A percentile compares a stretch with the other conserved stretches of the same genome.
These are phyloP conservation scores for Tolypeutes matacus DNA, from an alignment of 2,797 vertebrate genomes.

Conservation along the genomic window DNA sequence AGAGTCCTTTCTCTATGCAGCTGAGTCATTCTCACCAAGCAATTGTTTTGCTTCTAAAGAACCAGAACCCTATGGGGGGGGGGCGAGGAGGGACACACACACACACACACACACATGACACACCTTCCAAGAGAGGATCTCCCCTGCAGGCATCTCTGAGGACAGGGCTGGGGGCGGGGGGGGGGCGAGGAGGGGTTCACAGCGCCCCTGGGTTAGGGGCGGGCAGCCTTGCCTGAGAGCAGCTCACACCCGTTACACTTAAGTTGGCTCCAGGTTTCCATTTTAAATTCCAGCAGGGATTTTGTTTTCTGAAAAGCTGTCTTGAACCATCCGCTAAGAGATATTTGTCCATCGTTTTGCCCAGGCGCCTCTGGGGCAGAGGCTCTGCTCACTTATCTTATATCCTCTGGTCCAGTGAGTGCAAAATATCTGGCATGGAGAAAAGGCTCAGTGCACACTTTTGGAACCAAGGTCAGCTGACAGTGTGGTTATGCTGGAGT, in stretches of 20 bases:
- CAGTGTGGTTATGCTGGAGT: neutral
- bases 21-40: neutral
- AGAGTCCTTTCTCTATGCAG: no score
- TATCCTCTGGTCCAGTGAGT: fast-evolving
- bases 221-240: fast-evolving
- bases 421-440: no score
- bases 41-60: neutral
- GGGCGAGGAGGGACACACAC: no score
- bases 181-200: neutral
- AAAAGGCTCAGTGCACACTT: fast-evolving
- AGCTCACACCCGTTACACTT: fast-evolving
- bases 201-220: no score
- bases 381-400: no score
- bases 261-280: fast-evolving
- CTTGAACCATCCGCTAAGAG: neutral
- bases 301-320: neutral
- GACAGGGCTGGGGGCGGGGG: fast-evolving
- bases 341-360: no score
- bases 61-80: neutral
- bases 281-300: neutral
- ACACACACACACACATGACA: no score
- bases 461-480: neutral
- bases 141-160: fast-evolving
- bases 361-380: no score
- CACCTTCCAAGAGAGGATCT: no score